Base-by-base conservation (phyloP, 2,113 vertebrate species). In the Gymnocephalus cernua region DNA sequence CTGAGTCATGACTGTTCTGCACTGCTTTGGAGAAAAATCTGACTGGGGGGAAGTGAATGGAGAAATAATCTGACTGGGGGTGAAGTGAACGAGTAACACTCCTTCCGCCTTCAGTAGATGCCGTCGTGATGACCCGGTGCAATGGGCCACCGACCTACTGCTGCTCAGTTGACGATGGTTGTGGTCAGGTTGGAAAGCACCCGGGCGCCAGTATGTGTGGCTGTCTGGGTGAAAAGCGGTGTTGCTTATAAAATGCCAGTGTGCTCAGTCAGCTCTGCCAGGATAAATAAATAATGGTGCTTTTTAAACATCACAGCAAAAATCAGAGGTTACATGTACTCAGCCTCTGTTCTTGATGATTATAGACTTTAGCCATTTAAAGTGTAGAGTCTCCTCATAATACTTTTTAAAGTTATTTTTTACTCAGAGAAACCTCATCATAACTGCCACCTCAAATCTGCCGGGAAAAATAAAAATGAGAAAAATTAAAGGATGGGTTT, bases 1-100 rank as follows among this genome's bases (percentile, higher is more conserved):
- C 88, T 93, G 90, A 93, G 92, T 93, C 90, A 93, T 93, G 90
- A 91, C 82, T 63, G 70, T 74, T 85, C 81, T 75, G 57, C 32
- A 18, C 71, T 51, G 82, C 69, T 89, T 84, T 74, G 73, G 84
- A 86, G 85, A 66, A 83, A 67, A 77, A 32, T 84, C 73, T 47
- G 79, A 81, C 81, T 74, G 59, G 75, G 53, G 21, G 57, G 38
- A 6, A 38, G 35, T 35, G 35, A 35, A 38, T 74, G 73, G 84
- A 86, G 84, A 65, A 83, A 83, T 62, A 68, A 77, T 86, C 70
- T 47, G 79, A 81, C 81, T 72, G 59, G 76, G 53, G 56, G 71
- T n/a, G 53, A 47, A 73, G 72, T 56, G 79, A 79, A 63, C 83
- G 84, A 89, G 59, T 54, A 85, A 77, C 38, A 6, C 69, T 79